These are phyloP conservation scores for Sicus ferrugineus DNA, from an alignment of 2,888 invertebrate genomes.

Conservation along the genomic window DNA sequence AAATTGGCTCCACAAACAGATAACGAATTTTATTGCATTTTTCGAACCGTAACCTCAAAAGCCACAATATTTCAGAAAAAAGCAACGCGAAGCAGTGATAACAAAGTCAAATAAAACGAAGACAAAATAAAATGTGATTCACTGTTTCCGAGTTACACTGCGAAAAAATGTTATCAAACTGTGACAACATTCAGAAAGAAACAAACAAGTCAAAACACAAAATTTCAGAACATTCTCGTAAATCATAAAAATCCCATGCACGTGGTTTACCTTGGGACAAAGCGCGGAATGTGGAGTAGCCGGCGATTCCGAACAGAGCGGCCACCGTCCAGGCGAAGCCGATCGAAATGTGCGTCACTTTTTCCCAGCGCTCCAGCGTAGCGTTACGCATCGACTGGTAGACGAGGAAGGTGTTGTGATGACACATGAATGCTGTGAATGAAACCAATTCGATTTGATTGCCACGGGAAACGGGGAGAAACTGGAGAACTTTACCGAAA, in stretches of 20 bases:
- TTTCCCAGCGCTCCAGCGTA: conserved; percentile 78
- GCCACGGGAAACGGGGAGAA: too few species aligned
- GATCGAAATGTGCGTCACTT: conserved; percentile 81
- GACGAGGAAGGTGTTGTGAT: conserved; percentile 86
- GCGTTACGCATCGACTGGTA: conserved; percentile 82
- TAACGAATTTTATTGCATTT: too few species aligned
- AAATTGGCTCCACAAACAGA: background rate
- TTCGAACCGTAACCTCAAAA: background rate
- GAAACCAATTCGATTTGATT: too few species aligned
- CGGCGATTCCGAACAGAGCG: conserved; percentile 77
- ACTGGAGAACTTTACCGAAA: conserved; percentile 76
- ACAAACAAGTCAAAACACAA: background rate
- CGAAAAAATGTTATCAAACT: background rate
- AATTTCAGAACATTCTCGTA: background rate
- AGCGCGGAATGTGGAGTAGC: conserved; percentile 83
- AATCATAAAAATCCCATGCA: background rate
- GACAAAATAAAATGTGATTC: too few species aligned
- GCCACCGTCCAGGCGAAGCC: conserved; percentile 76
- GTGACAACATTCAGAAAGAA: background rate
- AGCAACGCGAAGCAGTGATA: background rate
- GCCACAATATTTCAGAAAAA: background rate
- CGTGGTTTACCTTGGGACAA: conserved; percentile 77
- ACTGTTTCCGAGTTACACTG: too few species aligned
- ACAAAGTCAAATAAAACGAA: too few species aligned
- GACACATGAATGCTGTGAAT: conserved; percentile 83